phyloP scores from a whole-genome alignment of 2,888 invertebrate species.

The Morpho achilles region DNA sequence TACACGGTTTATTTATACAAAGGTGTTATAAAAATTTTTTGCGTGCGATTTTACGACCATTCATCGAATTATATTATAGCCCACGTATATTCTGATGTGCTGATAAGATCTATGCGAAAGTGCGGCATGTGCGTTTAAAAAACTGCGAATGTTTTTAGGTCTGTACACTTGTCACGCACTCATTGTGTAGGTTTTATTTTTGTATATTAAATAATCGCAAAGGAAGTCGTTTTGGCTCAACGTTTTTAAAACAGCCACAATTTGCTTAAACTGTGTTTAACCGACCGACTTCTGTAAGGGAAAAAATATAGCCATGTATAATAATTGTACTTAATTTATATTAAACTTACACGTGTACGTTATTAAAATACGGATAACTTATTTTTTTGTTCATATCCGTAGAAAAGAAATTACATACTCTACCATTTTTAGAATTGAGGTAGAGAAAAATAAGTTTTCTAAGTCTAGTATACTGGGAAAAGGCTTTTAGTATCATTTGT shows the following conservation, averaged over 20 bases:
- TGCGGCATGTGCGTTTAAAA: conserved; percentile 34
- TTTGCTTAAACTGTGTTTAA: conserved; percentile 24
- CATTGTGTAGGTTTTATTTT: conserved; percentile 34
- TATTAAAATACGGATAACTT: too few relatives aligned
- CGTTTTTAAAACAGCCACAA: conserved; percentile 48
- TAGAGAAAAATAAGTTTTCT: neutral
- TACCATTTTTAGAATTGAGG: too few relatives aligned
- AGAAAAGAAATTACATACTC: too few relatives aligned
- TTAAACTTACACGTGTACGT: too few relatives aligned
- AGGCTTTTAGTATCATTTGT: too few relatives aligned
- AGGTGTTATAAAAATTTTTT: neutral
- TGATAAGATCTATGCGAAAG: conserved; percentile 54
- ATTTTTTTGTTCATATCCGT: too few relatives aligned
- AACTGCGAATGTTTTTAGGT: conserved; percentile 34
- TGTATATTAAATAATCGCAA: conserved; percentile 50
- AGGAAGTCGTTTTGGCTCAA: conserved; percentile 64
- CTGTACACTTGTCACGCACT: conserved; percentile 56
- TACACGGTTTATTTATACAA: neutral
- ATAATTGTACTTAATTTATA: too few relatives aligned
- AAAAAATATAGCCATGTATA: conserved; percentile 6
- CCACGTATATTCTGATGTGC: conserved; percentile 27
- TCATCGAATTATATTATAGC: conserved; percentile 5
- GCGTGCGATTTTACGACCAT: neutral
- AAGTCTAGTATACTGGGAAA: too few relatives aligned
- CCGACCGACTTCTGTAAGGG: conserved; percentile 5